These are phyloP conservation scores for Myrmophylax atrothorax DNA, from an alignment of 2,113 vertebrate genomes.

Conservation along the genomic window DNA sequence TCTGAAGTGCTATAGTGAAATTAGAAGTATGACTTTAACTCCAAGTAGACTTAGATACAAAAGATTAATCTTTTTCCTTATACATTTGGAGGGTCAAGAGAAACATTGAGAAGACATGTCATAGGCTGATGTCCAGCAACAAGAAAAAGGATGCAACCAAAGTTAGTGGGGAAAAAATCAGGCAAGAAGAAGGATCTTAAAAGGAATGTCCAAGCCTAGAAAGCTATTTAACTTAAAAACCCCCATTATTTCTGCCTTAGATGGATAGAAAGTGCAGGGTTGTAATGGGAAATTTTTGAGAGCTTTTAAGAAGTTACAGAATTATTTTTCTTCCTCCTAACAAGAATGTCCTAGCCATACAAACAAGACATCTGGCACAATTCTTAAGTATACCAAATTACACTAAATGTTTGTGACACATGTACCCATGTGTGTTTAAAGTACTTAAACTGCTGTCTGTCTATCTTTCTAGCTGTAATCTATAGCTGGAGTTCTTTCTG, in stretches of 20 bases:
- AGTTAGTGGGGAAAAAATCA: neutral
- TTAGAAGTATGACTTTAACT: neutral
- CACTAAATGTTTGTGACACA: neutral
- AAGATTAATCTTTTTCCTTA: neutral
- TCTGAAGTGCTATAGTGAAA: neutral
- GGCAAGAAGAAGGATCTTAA: neutral
- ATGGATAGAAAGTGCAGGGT: neutral
- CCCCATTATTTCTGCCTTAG: neutral
- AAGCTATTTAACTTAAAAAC: neutral
- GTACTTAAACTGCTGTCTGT: neutral
- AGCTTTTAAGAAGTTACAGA: neutral
- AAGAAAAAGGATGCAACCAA: neutral
- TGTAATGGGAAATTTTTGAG: neutral
- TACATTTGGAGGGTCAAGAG: accelerated
- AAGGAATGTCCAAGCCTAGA: neutral
- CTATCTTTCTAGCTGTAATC: neutral
- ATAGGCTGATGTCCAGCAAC: neutral
- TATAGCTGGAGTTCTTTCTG: neutral
- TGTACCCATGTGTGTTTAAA: neutral
- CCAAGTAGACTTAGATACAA: neutral
- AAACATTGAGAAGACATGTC: neutral
- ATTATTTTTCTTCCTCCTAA: neutral
- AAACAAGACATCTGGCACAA: neutral
- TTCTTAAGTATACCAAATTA: neutral
- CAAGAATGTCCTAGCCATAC: neutral